Evolutionary conservation across 2,113 vertebrate species (phyloP), one percentile per base, ranked within the genome.

Genomic region (Pholis gunnellus): DNA sequence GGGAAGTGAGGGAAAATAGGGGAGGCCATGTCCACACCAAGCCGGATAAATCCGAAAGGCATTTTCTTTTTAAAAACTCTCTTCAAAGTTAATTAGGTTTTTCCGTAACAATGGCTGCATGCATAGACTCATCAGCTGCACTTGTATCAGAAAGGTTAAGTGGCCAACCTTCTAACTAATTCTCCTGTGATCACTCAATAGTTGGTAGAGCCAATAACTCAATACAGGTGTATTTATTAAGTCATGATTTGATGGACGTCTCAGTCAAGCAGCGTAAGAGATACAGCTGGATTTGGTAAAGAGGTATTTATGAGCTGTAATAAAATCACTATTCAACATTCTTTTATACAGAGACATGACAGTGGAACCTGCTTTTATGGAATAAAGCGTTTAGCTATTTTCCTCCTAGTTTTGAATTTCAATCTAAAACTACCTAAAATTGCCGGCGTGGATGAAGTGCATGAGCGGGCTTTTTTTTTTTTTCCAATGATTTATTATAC

Each of bases 1-100:
- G 71, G 68, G 61, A 64, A 18, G 59, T 38, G 31, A 9, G 81
- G 68, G 46, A 75, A 81, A 87, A 75, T 25, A 66, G 31, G 27
- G 56, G 59, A 57, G 22, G 68, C 36, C 38, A 6, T 14, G 57
- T 83, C 67, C 36, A 56, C 63, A 65, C 0, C 0, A 22, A 46
- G 40, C 5, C 9, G 0, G 22, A 56, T 42, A 34, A 56, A 57
- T 65, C n/a, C 57, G 1, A 66, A 78, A 79, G 31, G 15, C 14
- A 46, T 48, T 1, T 34, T 65, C n/a, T 13, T 87, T 52, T 69
- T 1, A 4, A 48, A 68, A 57, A 68, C 36, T 48, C 38, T 64
- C 9, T 77, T 14, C 9, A 52, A 31, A 71, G 31, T 44, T 14
- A 72, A 59, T 8, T 3, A 64, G 14, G 15, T 2, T 29, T 22